phyloP scores from a whole-genome alignment of 2,113 vertebrate species.

The Oryzias curvinotus region DNA sequence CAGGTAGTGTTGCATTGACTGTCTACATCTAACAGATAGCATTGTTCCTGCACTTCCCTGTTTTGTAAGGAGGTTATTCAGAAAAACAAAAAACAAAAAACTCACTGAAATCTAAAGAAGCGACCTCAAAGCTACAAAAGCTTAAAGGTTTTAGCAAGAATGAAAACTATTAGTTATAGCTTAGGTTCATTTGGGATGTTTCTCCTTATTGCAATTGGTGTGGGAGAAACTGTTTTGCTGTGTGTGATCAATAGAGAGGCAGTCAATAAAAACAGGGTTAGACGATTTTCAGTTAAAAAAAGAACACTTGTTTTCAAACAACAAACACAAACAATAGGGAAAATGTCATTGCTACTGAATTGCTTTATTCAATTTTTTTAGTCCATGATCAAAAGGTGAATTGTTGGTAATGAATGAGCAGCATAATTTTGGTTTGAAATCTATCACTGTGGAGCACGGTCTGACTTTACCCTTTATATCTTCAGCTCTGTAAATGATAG shows the following conservation, averaged over 20 bases:
- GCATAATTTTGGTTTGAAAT: conserved; percentile 1
- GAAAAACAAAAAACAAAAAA: background rate
- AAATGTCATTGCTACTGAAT: conserved; percentile 50
- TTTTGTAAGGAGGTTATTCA: conserved; percentile 5
- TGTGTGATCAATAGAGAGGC: conserved; percentile 8
- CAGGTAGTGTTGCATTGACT: too few species aligned
- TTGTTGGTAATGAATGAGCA: conserved; percentile 7
- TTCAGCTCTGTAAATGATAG: conserved; percentile 5
- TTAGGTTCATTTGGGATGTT: background rate
- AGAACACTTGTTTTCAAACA: conserved; percentile 50
- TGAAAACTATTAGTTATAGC: conserved; percentile 5
- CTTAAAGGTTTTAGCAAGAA: conserved; percentile 2
- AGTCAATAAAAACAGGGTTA: background rate
- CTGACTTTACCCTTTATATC: background rate
- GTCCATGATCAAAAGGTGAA: conserved; percentile 21
- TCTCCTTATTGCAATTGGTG: conserved; percentile 4
- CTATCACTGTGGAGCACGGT: background rate
- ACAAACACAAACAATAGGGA: conserved; percentile 21
- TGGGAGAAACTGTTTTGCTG: background rate
- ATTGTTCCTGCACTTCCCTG: conserved; percentile 6
- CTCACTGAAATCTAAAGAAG: background rate
- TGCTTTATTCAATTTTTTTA: conserved; percentile 21
- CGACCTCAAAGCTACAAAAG: background rate
- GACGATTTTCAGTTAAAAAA: conserved; percentile 13
- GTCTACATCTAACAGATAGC: too few species aligned